Evolutionary conservation across 2,888 invertebrate genomes (phyloP).

Genomic region (Archaeoteleia sp.): DNA sequence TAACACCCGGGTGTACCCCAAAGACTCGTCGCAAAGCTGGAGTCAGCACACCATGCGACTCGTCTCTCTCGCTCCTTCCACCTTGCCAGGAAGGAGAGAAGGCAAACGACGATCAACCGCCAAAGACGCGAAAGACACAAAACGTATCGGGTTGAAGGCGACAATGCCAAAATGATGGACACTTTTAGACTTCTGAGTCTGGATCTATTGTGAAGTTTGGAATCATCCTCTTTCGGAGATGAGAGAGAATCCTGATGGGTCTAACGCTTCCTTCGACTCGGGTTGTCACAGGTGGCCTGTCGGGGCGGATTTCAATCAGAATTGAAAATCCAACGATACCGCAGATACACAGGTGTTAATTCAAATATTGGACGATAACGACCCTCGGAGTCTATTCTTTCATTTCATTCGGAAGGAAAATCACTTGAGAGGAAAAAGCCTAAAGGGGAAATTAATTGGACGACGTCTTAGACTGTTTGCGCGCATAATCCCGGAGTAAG

Average conservation of each 20-base stretch:
- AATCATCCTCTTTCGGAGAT: slow-evolving; percentile 44
- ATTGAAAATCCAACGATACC: no score
- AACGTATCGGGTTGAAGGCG: slow-evolving; percentile 46
- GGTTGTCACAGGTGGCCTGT: slow-evolving; percentile 22
- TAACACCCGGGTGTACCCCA: slow-evolving; percentile 73
- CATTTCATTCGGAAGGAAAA: slow-evolving; percentile 9
- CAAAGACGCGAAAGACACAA: slow-evolving; percentile 30
- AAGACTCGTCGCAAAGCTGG: slow-evolving; percentile 63
- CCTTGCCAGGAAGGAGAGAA: slow-evolving; percentile 29
- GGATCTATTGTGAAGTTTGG: slow-evolving; percentile 17
- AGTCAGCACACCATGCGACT: slow-evolving; percentile 50
- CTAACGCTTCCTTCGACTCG: slow-evolving; percentile 38
- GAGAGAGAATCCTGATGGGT: slow-evolving; percentile 44
- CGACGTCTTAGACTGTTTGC: slow-evolving; percentile 21
- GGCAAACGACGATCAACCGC: slow-evolving; percentile 24
- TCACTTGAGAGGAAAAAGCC: neutral
- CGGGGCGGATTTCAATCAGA: slow-evolving; percentile 14
- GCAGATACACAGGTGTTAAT: neutral
- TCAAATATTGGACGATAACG: slow-evolving; percentile 9
- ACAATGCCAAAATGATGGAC: slow-evolving; percentile 49
- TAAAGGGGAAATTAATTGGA: slow-evolving; percentile 24
- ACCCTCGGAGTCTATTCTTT: slow-evolving; percentile 1
- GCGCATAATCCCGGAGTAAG: slow-evolving; percentile 22
- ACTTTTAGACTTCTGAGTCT: slow-evolving; percentile 37
- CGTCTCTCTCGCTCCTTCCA: slow-evolving; percentile 32